Evolutionary conservation across 2,888 invertebrate species (phyloP).

Genomic region (Congeria kusceri): DNA sequence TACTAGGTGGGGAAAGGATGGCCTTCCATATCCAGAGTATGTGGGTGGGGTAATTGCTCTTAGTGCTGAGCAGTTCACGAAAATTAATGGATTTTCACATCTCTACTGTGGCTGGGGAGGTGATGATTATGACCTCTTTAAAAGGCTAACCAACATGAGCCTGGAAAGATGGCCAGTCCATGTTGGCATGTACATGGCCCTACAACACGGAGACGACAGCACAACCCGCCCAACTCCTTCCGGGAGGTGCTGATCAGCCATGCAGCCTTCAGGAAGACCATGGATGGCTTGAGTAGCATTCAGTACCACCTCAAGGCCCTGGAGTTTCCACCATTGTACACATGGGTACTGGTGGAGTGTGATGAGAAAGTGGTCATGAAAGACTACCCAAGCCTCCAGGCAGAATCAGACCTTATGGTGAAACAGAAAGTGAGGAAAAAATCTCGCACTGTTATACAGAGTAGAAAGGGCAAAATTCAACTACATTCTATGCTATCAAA

Average conservation of each 20-base stretch:
- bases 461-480: no score
- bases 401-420: constrained; percentile 16
- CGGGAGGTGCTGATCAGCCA: constrained; percentile 13
- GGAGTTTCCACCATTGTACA: constrained; percentile 38
- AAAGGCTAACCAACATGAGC: constrained; percentile 25
- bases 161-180: constrained; percentile 19
- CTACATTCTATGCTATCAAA: no score
- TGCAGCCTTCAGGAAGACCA: constrained; percentile 9
- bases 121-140: constrained; percentile 37
- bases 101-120: constrained; percentile 47
- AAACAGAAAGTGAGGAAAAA: constrained; percentile 2
- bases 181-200: constrained; percentile 36
- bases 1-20: constrained; percentile 23
- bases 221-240: constrained; percentile 42
- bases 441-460: background rate
- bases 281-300: constrained; percentile 34
- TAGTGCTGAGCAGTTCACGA: background rate
- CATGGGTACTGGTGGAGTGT: constrained; percentile 34
- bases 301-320: constrained; percentile 29
- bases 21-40: constrained; percentile 23
- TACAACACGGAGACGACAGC: constrained; percentile 19
- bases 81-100: constrained; percentile 37
- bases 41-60: constrained; percentile 40
- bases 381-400: constrained; percentile 12
- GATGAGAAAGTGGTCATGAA: constrained; percentile 31